Evolutionary conservation across 2,888 invertebrate species (phyloP).

Genomic region (Drosophila peninsularis): DNA sequence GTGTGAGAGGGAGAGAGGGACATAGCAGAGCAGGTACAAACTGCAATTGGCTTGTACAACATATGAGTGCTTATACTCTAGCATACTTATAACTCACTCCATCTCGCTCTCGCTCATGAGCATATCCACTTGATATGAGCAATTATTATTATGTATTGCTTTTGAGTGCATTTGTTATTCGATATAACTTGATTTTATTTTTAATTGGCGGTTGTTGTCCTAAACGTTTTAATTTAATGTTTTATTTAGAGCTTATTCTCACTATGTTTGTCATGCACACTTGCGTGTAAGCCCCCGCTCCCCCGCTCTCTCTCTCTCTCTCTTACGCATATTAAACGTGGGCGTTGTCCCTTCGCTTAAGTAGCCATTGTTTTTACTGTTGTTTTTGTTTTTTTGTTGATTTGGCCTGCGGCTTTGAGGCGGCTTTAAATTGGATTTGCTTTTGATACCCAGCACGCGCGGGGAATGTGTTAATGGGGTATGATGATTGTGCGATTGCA

Average conservation of each 20-base stretch:
- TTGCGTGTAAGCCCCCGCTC: slow-evolving; percentile 6
- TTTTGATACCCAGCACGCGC: slow-evolving; percentile 31
- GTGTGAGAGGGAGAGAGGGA: background rate
- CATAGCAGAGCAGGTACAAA: background rate
- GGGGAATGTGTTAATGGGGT: background rate
- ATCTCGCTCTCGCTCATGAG: background rate
- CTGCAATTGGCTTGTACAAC: background rate
- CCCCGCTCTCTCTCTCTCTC: slow-evolving; percentile 15
- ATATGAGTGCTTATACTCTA: background rate
- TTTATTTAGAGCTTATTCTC: slow-evolving; percentile 20
- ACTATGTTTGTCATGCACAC: slow-evolving; percentile 1
- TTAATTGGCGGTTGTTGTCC: slow-evolving; percentile 15
- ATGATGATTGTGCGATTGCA: background rate
- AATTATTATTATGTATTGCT: slow-evolving; percentile 7
- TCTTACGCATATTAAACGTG: slow-evolving; percentile 49
- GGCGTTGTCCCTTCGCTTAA: slow-evolving; percentile 58
- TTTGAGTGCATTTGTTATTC: slow-evolving; percentile 26
- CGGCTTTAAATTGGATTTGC: slow-evolving; percentile 79
- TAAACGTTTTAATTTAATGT: slow-evolving; percentile 62
- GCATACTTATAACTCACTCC: background rate
- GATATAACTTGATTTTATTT: background rate
- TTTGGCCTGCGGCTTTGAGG: slow-evolving; percentile 69
- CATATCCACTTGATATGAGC: background rate
- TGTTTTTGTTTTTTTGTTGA: slow-evolving; percentile 42
- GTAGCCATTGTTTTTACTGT: slow-evolving; percentile 71